Percentiles rank a stretch among this genome's conserved stretches.
Conservation (phyloP, 2,797 vertebrate genomes). For the Peromyscus nudipes region DNA sequence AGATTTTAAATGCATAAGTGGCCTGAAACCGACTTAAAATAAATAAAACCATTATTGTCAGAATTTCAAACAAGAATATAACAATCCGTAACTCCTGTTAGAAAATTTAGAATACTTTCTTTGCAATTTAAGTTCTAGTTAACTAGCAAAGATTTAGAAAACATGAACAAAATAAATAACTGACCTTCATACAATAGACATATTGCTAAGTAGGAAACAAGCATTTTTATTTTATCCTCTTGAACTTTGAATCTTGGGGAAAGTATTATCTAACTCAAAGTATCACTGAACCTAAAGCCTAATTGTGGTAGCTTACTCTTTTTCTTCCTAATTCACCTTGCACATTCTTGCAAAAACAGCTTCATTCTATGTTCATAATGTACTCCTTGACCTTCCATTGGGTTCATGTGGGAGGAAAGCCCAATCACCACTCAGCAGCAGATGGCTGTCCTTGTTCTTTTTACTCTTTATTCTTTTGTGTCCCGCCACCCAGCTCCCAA, state of each 20-base stretch:
- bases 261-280: not conserved
- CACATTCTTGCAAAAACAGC: not conserved
- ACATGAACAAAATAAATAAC: not conserved
- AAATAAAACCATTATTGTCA: not conserved
- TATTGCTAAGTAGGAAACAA: not conserved
- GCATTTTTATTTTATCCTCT: not conserved
- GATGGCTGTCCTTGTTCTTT: not conserved
- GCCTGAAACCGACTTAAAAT: not conserved
- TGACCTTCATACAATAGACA: not conserved
- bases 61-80: not conserved
- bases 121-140: not conserved
- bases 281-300: not conserved
- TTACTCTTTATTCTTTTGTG: not conserved
- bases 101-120: not conserved
- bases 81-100: not conserved
- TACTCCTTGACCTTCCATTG: not conserved
- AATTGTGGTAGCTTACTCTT: not conserved
- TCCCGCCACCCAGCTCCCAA: not conserved
- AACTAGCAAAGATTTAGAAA: not conserved
- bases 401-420: rapidly evolving
- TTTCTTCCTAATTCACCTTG: not conserved
- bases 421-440: not conserved
- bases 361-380: not conserved
- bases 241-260: not conserved
- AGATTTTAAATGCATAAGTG: not conserved